Evolutionary conservation across 1,140 invertebrate species (phyloP), one percentile per base, ranked within the genome.

Genomic region (Belonocnema kinseyi): DNA sequence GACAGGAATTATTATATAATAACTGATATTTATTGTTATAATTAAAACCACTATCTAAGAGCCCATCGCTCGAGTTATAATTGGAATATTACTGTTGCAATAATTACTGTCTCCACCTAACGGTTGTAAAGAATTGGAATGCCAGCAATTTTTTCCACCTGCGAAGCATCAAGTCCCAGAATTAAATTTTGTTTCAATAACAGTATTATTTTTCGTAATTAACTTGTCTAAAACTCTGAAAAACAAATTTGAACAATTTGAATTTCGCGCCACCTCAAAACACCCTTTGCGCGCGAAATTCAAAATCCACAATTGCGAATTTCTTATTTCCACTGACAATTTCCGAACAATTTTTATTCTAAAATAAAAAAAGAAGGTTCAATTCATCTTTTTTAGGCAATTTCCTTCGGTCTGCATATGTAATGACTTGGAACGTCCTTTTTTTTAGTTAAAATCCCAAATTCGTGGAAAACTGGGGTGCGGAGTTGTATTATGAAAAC

Each of bases 401-500:
- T 46, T 46, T 61, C 58, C 58, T 10, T 26, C 16, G 16, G 6
- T 61, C 26, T 19, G 5, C 5, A 61, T 16, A 61, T 61, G 16
- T 14, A 61, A 61, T 61, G 58, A 33, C 58, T 61, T 19, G 58
- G 8, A 58, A 58, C 13, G n/a, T 3, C 17, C 11, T 21, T 12
- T 58, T 58, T 58, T 58, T 33, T 0, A 21, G 40, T 46, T 10
- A 46, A 46, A 10, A 8, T 21, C 3, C 17, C 8, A 58, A 58
- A 19, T 12, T 58, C 19, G 19, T 56, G 19, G 54, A 33, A 61
- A 61, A 66, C 33, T 66, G 33, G 16, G 61, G 21, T n/a, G 26
- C 46, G 61, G 26, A 66, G n/a, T 16, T 40, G 13, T 13, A 66
- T 66, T 66, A 66, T 66, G 26, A 66, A 66, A 58, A 58, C 56